Conservation (phyloP, 1,140 invertebrate genomes). For the Sweltsa coloradensis region DNA sequence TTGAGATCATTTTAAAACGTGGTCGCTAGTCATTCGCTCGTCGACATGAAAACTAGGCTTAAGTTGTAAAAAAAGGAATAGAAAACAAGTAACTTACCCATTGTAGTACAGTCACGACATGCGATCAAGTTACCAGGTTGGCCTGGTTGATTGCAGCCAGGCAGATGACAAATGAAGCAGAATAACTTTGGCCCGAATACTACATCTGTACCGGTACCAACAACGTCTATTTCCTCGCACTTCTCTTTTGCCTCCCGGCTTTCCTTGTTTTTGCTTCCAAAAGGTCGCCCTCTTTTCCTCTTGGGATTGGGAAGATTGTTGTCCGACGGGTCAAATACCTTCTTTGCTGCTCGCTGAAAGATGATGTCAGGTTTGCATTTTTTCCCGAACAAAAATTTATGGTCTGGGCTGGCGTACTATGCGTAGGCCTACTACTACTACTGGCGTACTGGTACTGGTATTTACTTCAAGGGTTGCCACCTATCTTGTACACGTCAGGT, state of each 20-base stretch:
- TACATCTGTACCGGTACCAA: neutral
- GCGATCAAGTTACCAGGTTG: constrained; percentile 53
- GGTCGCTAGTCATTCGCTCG: too few species aligned
- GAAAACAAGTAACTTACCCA: constrained; percentile 39
- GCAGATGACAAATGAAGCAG: constrained; percentile 14
- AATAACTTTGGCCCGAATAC: neutral
- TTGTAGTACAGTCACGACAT: constrained; percentile 67
- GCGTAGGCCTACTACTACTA: too few species aligned
- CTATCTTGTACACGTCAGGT: too few species aligned
- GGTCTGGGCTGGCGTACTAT: too few species aligned
- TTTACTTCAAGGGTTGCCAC: too few species aligned
- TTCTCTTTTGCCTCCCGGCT: neutral
- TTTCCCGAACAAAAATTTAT: too few species aligned
- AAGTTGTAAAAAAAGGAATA: neutral
- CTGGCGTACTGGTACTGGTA: too few species aligned
- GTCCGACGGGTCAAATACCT: constrained; percentile 69
- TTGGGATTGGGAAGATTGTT: constrained; percentile 52
- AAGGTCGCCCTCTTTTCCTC: constrained; percentile 46
- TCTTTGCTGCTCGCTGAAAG: constrained; percentile 47
- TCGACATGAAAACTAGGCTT: neutral
- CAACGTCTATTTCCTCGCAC: neutral
- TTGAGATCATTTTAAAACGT: neutral
- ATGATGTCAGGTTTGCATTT: too few species aligned
- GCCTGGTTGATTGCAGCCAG: constrained; percentile 26
- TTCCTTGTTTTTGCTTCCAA: constrained; percentile 12